Conservation (phyloP, 35 echinoderm and acorn worm species). For the Ophioderma brevispina region DNA sequence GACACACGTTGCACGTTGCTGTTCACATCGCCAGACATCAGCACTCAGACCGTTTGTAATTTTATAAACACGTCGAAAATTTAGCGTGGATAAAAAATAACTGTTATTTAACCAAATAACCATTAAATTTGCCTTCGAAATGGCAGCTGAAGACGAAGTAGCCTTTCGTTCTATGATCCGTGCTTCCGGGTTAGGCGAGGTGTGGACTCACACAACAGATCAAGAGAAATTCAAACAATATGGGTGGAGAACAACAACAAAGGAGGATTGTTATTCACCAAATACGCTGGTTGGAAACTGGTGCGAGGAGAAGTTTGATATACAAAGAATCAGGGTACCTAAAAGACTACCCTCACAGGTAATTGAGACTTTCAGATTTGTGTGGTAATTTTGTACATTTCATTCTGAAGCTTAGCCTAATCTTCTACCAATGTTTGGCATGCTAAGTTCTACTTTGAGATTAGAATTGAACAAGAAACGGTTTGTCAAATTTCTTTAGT, state of each 20-base stretch:
- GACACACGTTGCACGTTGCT: too few relatives aligned
- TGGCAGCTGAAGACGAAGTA: slow-evolving; percentile 77
- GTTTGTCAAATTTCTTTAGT: too few relatives aligned
- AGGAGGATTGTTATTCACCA: slow-evolving; percentile 92
- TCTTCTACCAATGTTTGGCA: too few relatives aligned
- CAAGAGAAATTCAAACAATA: slow-evolving; percentile 89
- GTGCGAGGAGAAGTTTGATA: slow-evolving; percentile 93
- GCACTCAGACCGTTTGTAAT: too few relatives aligned
- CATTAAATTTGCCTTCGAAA: slow-evolving; percentile 11
- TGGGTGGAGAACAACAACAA: slow-evolving; percentile 91
- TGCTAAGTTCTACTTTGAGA: too few relatives aligned
- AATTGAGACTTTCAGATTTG: neutral
- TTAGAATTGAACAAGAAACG: too few relatives aligned
- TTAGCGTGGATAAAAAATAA: too few relatives aligned
- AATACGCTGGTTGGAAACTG: slow-evolving; percentile 89
- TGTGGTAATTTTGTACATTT: too few relatives aligned
- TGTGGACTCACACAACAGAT: slow-evolving; percentile 92
- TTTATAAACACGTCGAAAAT: too few relatives aligned
- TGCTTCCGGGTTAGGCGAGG: slow-evolving; percentile 90
- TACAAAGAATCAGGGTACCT: slow-evolving; percentile 80
- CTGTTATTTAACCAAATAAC: too few relatives aligned
- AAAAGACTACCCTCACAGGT: slow-evolving; percentile 92
- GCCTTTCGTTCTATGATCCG: slow-evolving; percentile 96
- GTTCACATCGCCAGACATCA: too few relatives aligned
- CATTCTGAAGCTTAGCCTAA: too few relatives aligned